These are phyloP conservation scores for Microchrysa polita DNA, from an alignment of 2,888 invertebrate genomes.

Conservation along the genomic window DNA sequence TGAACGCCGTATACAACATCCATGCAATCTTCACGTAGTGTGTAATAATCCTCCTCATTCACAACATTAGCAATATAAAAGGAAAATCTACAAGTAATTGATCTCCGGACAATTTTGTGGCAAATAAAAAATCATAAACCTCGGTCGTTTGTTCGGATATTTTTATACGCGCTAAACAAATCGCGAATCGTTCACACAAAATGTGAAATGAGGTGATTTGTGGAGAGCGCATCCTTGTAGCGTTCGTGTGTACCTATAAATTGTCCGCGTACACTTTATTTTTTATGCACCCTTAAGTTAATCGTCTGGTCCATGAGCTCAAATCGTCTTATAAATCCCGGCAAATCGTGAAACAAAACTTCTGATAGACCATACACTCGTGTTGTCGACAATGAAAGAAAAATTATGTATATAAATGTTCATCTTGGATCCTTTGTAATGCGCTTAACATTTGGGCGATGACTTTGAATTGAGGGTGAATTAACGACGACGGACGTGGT, in stretches of 20 bases:
- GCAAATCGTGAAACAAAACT: too few species aligned
- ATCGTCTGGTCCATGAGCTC: conserved; percentile 41
- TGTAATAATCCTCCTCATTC: neutral
- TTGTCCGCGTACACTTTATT: conserved; percentile 13
- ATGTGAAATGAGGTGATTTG: conserved; percentile 40
- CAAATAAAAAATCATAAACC: conserved; percentile 38
- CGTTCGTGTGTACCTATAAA: conserved; percentile 21
- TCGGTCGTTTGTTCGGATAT: neutral
- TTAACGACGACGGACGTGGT: too few species aligned
- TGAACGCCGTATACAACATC: conserved; percentile 19
- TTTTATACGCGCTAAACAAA: conserved; percentile 30
- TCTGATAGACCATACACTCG: too few species aligned
- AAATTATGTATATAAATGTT: too few species aligned
- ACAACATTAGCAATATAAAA: neutral
- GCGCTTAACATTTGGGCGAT: too few species aligned
- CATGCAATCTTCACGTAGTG: too few species aligned
- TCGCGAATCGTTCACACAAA: conserved; percentile 20
- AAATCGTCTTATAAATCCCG: conserved; percentile 44
- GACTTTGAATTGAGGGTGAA: too few species aligned
- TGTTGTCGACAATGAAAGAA: too few species aligned
- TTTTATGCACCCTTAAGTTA: conserved; percentile 43
- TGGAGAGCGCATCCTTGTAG: conserved; percentile 34
- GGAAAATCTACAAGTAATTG: conserved; percentile 41
- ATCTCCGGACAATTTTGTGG: conserved; percentile 31
- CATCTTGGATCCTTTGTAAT: too few species aligned